Evolutionary conservation across 2,113 vertebrate genomes (phyloP).

Genomic region (Siniperca knerii): DNA sequence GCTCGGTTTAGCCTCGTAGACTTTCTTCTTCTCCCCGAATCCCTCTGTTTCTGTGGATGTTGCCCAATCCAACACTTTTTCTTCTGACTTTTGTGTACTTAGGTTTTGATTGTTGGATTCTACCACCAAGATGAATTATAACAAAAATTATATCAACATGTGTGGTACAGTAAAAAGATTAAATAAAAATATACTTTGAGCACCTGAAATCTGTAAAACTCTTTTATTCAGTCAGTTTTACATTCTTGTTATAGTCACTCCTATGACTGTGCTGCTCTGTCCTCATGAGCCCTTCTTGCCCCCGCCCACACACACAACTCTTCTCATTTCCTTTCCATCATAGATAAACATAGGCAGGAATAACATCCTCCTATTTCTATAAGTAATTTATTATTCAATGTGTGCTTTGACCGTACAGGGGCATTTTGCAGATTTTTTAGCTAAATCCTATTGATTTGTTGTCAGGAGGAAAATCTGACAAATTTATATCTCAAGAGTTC

Average conservation of each 20-base stretch:
- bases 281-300: neutral
- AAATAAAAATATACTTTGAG: neutral
- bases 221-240: neutral
- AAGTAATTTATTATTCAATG: constrained; percentile 7
- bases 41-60: constrained; percentile 46
- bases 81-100: constrained; percentile 22
- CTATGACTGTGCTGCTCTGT: neutral
- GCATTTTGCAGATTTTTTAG: neutral
- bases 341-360: constrained; percentile 6
- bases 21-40: constrained; percentile 33
- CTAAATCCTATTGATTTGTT: constrained; percentile 11
- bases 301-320: neutral
- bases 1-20: constrained; percentile 46
- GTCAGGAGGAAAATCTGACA: constrained; percentile 8
- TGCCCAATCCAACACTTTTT: constrained; percentile 28
- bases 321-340: neutral
- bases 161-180: neutral
- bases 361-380: neutral
- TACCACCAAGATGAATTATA: neutral
- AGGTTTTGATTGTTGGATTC: constrained; percentile 5
- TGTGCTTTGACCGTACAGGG: constrained; percentile 19
- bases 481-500: constrained; percentile 17
- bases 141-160: neutral
- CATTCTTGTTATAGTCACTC: neutral
- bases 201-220: constrained; percentile 2